These are phyloP conservation scores for Colinus virginianus DNA, from an alignment of 2,113 vertebrate species.

Conservation along the genomic window DNA sequence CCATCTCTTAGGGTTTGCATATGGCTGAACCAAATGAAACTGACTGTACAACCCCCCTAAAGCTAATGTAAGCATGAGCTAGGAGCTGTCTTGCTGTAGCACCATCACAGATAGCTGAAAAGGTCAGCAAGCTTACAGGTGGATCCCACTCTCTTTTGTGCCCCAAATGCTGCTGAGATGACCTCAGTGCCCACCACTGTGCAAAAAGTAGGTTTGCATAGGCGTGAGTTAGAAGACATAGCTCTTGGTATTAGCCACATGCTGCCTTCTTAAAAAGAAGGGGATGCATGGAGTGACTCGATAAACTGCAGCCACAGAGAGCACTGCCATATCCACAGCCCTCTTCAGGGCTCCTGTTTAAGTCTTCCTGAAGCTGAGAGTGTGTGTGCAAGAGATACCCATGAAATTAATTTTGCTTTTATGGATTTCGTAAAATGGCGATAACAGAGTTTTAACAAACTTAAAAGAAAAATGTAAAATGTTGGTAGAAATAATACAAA, in stretches of 20 bases:
- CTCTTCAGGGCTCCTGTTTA: background rate
- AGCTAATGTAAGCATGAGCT: background rate
- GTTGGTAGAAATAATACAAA: background rate
- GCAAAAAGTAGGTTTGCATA: background rate
- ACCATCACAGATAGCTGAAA: background rate
- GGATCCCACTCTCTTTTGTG: background rate
- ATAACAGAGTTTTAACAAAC: background rate
- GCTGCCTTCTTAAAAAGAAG: background rate
- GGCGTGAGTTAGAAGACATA: background rate
- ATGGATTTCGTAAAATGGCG: background rate
- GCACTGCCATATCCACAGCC: background rate
- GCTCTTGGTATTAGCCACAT: background rate
- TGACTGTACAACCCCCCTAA: background rate
- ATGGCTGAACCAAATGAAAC: background rate
- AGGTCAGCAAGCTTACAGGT: fast-evolving
- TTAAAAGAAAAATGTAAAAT: background rate
- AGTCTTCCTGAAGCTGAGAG: background rate
- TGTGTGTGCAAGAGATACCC: background rate
- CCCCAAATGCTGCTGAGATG: background rate
- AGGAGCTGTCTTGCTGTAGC: background rate
- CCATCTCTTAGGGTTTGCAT: background rate
- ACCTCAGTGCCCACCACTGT: fast-evolving
- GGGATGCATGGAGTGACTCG: background rate
- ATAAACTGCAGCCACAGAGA: background rate
- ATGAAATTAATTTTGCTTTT: background rate